Conservation (phyloP, 2,888 invertebrate species). For the Diloba caeruleocephala region DNA sequence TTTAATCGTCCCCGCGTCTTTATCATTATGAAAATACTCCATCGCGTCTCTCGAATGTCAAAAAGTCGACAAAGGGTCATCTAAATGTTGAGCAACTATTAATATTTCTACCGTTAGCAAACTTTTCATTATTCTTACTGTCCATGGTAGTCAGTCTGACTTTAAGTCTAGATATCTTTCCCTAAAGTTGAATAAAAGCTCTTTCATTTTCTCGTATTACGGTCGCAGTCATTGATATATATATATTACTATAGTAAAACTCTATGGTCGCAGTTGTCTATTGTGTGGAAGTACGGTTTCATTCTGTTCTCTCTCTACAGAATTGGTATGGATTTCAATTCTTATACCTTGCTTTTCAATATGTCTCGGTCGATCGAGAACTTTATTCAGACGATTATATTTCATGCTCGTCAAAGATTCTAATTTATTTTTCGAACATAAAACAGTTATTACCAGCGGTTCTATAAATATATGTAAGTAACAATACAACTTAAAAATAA, state of each 20-base stretch:
- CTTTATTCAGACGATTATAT: conserved; percentile 15
- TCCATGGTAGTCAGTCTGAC: conserved; percentile 33
- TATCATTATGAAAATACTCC: background rate
- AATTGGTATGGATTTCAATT: conserved; percentile 46
- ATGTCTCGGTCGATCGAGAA: conserved; percentile 39
- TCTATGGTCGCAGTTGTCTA: conserved; percentile 42
- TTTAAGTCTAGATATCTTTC: conserved; percentile 34
- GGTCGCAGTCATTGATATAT: too few relatives aligned
- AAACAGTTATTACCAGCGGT: too few relatives aligned
- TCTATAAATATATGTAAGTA: too few relatives aligned
- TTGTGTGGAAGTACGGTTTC: conserved; percentile 56
- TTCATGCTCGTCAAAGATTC: too few relatives aligned
- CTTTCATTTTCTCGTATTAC: conserved; percentile 44
- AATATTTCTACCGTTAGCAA: conserved; percentile 4
- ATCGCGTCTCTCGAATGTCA: background rate
- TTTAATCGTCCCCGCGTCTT: background rate
- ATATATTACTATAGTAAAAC: too few relatives aligned
- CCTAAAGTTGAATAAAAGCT: conserved; percentile 43
- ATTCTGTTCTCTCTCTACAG: conserved; percentile 43
- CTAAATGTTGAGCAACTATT: background rate
- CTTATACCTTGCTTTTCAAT: conserved; percentile 38
- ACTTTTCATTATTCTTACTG: conserved; percentile 27
- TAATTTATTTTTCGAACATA: too few relatives aligned
- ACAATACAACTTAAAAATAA: too few relatives aligned
- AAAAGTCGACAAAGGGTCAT: too few relatives aligned